Percentiles rank a stretch among this genome's conserved stretches.
These are phyloP conservation scores for Sandelia bainsii DNA, from an alignment of 2,797 vertebrate genomes.

Conservation along the genomic window DNA sequence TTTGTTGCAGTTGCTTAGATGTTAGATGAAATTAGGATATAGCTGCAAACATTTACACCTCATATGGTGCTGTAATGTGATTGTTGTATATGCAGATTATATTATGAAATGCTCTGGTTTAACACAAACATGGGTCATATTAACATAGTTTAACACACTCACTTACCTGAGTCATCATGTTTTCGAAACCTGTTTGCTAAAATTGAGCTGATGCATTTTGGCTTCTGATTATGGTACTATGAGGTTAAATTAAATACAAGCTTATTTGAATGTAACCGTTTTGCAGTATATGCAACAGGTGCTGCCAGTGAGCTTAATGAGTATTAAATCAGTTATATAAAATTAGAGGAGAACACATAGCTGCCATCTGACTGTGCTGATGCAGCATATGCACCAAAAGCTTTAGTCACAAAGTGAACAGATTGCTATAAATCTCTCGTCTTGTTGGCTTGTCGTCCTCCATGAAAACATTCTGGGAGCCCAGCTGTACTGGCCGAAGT, in stretches of 20 bases:
- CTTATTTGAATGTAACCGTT: neutral
- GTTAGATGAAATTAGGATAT: too few relatives aligned
- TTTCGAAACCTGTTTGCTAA: conserved; percentile 1
- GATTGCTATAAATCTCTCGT: conserved; percentile 53
- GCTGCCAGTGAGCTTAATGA: neutral
- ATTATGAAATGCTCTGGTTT: neutral
- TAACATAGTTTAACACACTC: neutral
- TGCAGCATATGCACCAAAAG: conserved; percentile 51
- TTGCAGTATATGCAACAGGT: neutral
- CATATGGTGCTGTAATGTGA: neutral
- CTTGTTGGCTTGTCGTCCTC: conserved; percentile 41
- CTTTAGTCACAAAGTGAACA: conserved; percentile 48
- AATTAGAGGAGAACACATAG: conserved; percentile 13
- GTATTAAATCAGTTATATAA: conserved; percentile 19
- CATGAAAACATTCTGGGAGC: conserved; percentile 38
- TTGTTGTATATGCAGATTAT: neutral
- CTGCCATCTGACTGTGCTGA: conserved; percentile 43
- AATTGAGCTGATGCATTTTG: too few relatives aligned
- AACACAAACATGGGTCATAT: neutral
- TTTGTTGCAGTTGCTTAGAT: too few relatives aligned
- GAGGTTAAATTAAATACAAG: too few relatives aligned
- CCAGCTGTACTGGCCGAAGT: conserved; percentile 18
- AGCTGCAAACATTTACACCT: neutral
- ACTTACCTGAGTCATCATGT: neutral
- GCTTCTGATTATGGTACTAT: too few relatives aligned